Evolutionary conservation across 2,113 vertebrate genomes (phyloP), one percentile per base, ranked within the genome.

Genomic region (Vidua macroura): DNA sequence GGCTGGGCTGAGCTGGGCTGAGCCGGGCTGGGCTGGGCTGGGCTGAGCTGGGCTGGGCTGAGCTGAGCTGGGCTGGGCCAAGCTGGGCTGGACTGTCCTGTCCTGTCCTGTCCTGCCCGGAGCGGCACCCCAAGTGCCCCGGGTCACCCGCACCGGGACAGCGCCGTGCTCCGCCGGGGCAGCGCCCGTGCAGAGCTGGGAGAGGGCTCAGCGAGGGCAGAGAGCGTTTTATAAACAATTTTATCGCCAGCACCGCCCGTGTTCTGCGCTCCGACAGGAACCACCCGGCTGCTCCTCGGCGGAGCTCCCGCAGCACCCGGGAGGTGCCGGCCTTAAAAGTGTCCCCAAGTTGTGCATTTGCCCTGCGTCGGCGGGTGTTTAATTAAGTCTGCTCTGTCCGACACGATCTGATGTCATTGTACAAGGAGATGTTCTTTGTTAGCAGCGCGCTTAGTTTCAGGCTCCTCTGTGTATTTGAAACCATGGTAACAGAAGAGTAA

Each of bases 381-480:
- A 98, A 98, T 98, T 97, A 98, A 98, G 98, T 97, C 97, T 92
- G 95, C 87, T 96, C 98, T 98, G 98, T 98, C 97, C 94, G 94
- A 98, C 98, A 98, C 90, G 97, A 98, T 98, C 98, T 98, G 98
- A 98, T 98, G 98, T 98, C 98, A 98, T 98, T 98, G 98, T 98
- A 98, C 98, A 98, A 98, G 98, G 98, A 98, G 98, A 98, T 97
- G 97, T 97, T 98, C 98, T 98, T 98, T 98, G 98, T 98, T 98
- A 98, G 98, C 98, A 68, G 97, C 95, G 60, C 97, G 98, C 98
- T 97, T 97, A 96, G 97, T 98, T 98, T 96, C 97, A 86, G 98
- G 96, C 98, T 98, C 98, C 98, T 98, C 98, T 98, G 98, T 98
- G 98, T 98, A 98, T 98, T 98, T 94, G 98, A 98, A 98, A 98